Base-by-base conservation (phyloP, 2,113 vertebrate genomes). In the Aegithalos caudatus region DNA sequence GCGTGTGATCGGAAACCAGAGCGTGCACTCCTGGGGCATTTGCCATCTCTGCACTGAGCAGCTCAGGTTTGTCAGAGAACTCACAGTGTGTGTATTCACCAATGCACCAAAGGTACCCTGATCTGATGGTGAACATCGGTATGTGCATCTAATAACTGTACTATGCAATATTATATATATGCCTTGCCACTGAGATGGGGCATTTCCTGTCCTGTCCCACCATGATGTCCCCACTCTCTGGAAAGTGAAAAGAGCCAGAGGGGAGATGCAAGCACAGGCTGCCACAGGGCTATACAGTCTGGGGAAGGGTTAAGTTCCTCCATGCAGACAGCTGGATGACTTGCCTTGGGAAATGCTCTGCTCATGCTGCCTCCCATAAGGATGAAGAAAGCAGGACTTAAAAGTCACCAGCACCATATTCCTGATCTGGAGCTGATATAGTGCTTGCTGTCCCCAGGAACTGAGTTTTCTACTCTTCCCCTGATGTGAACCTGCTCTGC, bases 1-100 rank as follows among this genome's bases (percentile, higher is more conserved):
- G 0, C 0, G 5, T 0, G 10, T 11, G 45, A 71, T 0, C 1
- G 3, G n/a, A 56, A 78, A 81, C 11, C 35, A 56, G 35, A 38
- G 12, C 0, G 0, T 10, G 64, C 1, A 1, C 14, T 73, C 24
- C 50, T 48, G 33, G 15, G n/a, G 27, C 5, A 23, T 77, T 56
- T 65, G 29, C 53, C 47, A 11, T 21, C 54, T 53, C 69, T 84
- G 48, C 65, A 28, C 33, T 22, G 37, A 60, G 79, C 12, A 65
- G n/a, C 28, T 22, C 25, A 69, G 57, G 47, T 51, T 48, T 45
- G 27, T 18, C 44, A 56, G 57, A 74, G 44, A 79, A 29, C 38
- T 20, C 70, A 28, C 2, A 2, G 37, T 8, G 25, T 65, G 23
- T 18, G 3, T 14, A 8, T 48, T 22, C 65, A 22, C 18, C 31